Base-by-base conservation (phyloP, 1,140 invertebrate species). In the Pseudomyrmex concolor region DNA sequence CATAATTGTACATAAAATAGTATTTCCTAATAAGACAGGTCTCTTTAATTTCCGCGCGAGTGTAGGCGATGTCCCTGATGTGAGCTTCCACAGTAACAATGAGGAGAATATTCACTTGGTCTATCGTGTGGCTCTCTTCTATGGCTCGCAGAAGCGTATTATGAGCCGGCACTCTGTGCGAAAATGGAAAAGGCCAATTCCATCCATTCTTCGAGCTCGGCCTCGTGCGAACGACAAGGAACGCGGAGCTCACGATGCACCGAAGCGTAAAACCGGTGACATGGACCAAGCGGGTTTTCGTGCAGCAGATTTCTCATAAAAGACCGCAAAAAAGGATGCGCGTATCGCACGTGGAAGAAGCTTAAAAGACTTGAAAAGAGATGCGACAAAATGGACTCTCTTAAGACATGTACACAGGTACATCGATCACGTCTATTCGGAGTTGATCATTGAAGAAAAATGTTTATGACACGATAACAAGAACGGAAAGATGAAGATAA, bases 281-380 rank as follows among this genome's bases (percentile, higher is more conserved):
- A 91, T 89, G 89, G 85, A 87, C 90, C 90, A 86, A 91, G 89
- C 88, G 86, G 89, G 91, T 91, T 90, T 89, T 89, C 86, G 85
- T 84, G 50, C 67, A 67, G 80, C 67, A 81, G 59, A 87, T 76
- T 88, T 72, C 84, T 87, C 66, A 90, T 88, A 90, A 90, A 89
- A 89, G 89, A 63, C 87, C 81, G 77, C 76, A 87, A 86, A 90
- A 34, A 87, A 85, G 84, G 64, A 81, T 71, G 76, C 68, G 60
- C 66, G 43, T 25, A 59, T 76, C 54, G 54, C 43, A 12, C 66
- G 57, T 13, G 4, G 48, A 7, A 59, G 15, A 70, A 43, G 83
- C 55, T 55, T 34, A 7, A 51, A 63, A 72, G 80, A 62, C 73
- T 73, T 22, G 68, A 71, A 82, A 64, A 25, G 68, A 78, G 62